These are phyloP conservation scores for Formica exsecta DNA, from an alignment of 1,140 invertebrate species.

Conservation along the genomic window DNA sequence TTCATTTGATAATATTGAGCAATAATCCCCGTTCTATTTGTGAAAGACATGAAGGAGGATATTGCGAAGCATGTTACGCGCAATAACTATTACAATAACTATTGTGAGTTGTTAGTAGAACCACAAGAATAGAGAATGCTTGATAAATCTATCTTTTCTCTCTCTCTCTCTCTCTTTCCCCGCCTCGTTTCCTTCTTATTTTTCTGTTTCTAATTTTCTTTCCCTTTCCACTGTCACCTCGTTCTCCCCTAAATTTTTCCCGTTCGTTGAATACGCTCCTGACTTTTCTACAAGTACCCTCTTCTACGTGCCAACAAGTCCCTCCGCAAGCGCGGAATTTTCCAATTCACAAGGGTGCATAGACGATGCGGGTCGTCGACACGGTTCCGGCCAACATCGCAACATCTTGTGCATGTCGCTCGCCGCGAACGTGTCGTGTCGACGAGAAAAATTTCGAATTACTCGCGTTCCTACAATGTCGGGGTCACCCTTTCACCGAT, in stretches of 20 bases:
- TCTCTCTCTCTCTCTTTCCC: constrained; percentile 13
- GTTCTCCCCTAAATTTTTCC: neutral
- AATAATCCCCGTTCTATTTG: neutral
- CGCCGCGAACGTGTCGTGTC: neutral
- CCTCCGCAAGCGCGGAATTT: constrained; percentile 61
- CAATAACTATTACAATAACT: neutral
- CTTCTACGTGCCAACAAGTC: constrained; percentile 19
- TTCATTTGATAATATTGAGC: constrained; percentile 7
- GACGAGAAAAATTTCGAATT: constrained; percentile 44
- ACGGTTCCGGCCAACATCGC: constrained; percentile 56
- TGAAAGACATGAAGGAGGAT: neutral
- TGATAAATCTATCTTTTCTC: constrained; percentile 8
- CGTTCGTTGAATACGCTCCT: constrained; percentile 68
- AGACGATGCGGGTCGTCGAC: constrained; percentile 72
- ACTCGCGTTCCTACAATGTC: neutral
- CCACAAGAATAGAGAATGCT: neutral
- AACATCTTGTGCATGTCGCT: constrained; percentile 40
- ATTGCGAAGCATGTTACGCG: neutral
- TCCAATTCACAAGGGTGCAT: constrained; percentile 74
- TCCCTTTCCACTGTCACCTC: neutral
- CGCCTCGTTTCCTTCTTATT: neutral
- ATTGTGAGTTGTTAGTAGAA: neutral
- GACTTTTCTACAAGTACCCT: constrained; percentile 69
- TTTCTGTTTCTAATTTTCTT: neutral
- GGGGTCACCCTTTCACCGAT: neutral